Base-by-base conservation (phyloP, 2,113 vertebrate species). In the Microcebus tavaratra region DNA sequence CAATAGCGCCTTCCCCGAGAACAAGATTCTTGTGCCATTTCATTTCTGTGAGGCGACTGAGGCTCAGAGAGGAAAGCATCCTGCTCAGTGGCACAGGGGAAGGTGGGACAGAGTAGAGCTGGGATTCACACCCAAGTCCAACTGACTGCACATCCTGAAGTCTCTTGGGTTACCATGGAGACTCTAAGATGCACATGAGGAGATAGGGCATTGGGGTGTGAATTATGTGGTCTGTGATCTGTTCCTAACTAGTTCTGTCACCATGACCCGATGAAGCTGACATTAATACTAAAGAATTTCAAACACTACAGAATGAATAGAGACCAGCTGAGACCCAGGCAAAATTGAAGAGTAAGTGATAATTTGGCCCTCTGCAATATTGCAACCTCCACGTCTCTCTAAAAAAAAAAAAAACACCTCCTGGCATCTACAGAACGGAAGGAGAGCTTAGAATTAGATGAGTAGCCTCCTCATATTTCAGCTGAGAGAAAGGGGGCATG, bases 71-170 rank as follows among this genome's bases (percentile, higher is more conserved):
- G 36, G 23, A 9, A 68, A 59, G 31, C 25, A 11, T 61, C 42
- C 45, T 85, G 48, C 36, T 91, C 72, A 8, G 1, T 18, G 67
- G 39, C 21, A 15, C 25, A 0, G 17, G 25, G 36, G 31, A 53
- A 61, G 23, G 27, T 50, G 55, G 61, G 42, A 31, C 29, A 80
- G 8, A 86, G 34, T 0, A 29, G 79, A 45, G 14, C 31, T 65
- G 45, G 67, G 53, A 36, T 27, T 75, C 67, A 78, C 2, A 45
- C 3, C 59, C 73, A 75, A 20, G 7, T 36, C 29, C 21, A 29
- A 2, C 36, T 5, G 14, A 68, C 1, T 21, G 8, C 12, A 4
- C 4, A 17, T 29, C 7, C 82, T 21, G 1, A 39, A 29, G 36
- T 29, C 12, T 21, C 67, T 12, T 3, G 42, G 31, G 3, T n/a